Percentiles rank a stretch among this genome's conserved stretches.
Conservation (phyloP, 2,113 vertebrate genomes). For the Rhinolophus sinicus region DNA sequence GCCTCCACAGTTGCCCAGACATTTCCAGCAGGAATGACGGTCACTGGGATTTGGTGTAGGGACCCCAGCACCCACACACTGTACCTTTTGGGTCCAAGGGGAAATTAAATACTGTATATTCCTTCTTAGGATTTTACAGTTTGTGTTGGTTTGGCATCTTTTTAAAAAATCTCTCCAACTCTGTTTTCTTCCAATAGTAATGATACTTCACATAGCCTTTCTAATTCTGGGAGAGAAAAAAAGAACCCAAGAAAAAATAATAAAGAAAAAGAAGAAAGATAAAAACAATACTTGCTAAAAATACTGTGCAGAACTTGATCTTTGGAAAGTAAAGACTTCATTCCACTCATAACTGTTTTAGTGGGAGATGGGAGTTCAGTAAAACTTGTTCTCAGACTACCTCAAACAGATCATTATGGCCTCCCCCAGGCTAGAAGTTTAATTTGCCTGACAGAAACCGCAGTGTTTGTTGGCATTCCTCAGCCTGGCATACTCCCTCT, state of each 20-base stretch:
- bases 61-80: not conserved
- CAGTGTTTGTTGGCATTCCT: not conserved
- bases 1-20: not conserved
- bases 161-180: not conserved
- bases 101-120: not conserved
- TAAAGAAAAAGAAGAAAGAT: not conserved
- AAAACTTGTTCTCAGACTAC: not conserved
- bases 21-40: not conserved
- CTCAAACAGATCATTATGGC: not conserved
- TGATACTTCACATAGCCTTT: not conserved
- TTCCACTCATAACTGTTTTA: not conserved
- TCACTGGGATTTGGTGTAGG: not conserved
- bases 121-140: not conserved
- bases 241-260: not conserved
- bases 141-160: not conserved
- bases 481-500: not conserved
- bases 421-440: not conserved
- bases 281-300: not conserved
- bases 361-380: not conserved
- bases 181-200: not conserved
- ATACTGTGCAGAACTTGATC: not conserved
- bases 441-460: not conserved
- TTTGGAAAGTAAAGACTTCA: conserved; percentile 23
- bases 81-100: not conserved
- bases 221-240: not conserved